These are phyloP conservation scores for Gymnorhina tibicen DNA, from an alignment of 2,113 vertebrate genomes.

Conservation along the genomic window DNA sequence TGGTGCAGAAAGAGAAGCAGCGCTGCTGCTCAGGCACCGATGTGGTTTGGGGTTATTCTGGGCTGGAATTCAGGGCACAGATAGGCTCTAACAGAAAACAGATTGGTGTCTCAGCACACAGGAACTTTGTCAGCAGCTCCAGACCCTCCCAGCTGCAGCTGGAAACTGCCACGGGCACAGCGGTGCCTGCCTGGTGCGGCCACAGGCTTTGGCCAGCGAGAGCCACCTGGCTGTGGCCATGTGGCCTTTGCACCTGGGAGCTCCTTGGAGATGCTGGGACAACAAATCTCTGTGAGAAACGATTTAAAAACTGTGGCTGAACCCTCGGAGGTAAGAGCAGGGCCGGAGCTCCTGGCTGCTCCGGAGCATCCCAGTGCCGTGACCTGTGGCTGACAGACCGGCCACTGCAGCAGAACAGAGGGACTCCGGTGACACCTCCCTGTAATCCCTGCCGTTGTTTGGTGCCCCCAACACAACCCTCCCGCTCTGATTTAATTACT, in stretches of 20 bases:
- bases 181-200: background rate
- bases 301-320: background rate
- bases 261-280: background rate
- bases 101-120: fast-evolving
- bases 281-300: background rate
- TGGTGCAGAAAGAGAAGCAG: background rate
- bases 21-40: background rate
- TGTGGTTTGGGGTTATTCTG: no score
- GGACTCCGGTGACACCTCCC: fast-evolving
- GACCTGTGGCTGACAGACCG: background rate
- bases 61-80: background rate
- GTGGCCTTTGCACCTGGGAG: background rate
- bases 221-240: fast-evolving
- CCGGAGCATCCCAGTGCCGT: fast-evolving
- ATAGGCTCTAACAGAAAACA: background rate
- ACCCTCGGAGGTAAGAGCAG: background rate
- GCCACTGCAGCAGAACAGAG: fast-evolving
- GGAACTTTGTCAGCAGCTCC: fast-evolving
- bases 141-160: background rate
- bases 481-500: background rate
- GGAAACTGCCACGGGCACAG: fast-evolving
- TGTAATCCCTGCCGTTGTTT: background rate
- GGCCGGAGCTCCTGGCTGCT: background rate
- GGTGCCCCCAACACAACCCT: background rate
- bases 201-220: fast-evolving